Evolutionary conservation across 2,888 invertebrate genomes (phyloP), one percentile per base, ranked within the genome.

Genomic region (Nomada lathburiana): DNA sequence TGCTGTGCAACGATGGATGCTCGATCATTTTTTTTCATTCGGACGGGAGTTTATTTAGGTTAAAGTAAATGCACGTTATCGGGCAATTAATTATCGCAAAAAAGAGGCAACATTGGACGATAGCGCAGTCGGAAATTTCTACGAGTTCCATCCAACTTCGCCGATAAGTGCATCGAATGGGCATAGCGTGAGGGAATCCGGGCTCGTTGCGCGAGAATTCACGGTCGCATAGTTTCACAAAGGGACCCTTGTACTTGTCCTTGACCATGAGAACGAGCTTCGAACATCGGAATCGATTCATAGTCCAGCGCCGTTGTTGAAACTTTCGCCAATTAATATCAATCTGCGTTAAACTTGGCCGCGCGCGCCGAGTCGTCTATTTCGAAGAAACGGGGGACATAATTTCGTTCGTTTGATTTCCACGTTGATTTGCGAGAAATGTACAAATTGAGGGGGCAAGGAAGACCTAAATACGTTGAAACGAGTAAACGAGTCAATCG

Each of bases 221-320:
- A 76, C 80, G 82, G 76, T 84, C 85, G 77, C 83, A 85, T 84
- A 86, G 86, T 86, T 82, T 69, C 65, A 44, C 59, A 64, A 79
- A 80, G 77, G 59, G 73, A 79, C 53, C 57, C 53, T 76, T 79
- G 69, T 59, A 44, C 60, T 71, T 80, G 83, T 62, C 88, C 89
- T 90, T 90, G 89, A 89, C 88, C 89, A 86, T 88, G 83, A 36
- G 76, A 73, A 76, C 29, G 36, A 55, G 63, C 69, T 65, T 83
- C 68, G 72, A 64, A 80, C 82, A 70, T 65, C 78, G 53, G 36
- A 60, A 80, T 63, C 62, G 59, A 76, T 82, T 82, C 55, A 52
- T 57, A 26, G 36, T 47, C 63, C 13, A 53, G 63, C 20, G 10
- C 26, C 5, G 11, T 11, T n/a, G 53, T 44, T 44, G 20, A 47